These are phyloP conservation scores for Chaetodon trifascialis DNA, from an alignment of 2,113 vertebrate species.

Conservation along the genomic window DNA sequence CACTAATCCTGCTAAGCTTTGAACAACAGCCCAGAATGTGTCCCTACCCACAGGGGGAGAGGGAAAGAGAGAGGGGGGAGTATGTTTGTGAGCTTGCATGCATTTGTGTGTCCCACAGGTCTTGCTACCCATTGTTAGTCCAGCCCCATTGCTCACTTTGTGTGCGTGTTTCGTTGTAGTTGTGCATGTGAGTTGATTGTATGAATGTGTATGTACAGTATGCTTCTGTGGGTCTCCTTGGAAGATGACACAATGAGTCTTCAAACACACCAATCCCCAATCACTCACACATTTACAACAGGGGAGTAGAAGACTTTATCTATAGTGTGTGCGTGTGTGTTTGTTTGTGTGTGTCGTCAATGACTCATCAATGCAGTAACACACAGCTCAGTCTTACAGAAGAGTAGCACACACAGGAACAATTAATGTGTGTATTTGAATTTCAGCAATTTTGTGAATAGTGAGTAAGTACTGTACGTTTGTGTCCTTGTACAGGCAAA, in stretches of 20 bases:
- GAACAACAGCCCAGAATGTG: slow-evolving; percentile 67
- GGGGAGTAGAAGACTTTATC: slow-evolving; percentile 34
- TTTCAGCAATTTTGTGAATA: slow-evolving; percentile 29
- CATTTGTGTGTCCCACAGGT: slow-evolving; percentile 36
- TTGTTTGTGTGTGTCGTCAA: slow-evolving; percentile 36
- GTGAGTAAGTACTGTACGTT: not conserved
- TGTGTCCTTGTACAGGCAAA: not conserved
- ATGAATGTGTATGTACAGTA: not conserved
- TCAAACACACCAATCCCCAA: slow-evolving; percentile 29
- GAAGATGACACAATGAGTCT: slow-evolving; percentile 11
- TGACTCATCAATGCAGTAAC: slow-evolving; percentile 72
- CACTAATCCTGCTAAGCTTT: slow-evolving; percentile 71
- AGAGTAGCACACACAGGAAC: slow-evolving; percentile 18
- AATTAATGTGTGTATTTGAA: slow-evolving; percentile 3
- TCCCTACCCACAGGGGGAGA: slow-evolving; percentile 46
- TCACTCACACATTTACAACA: slow-evolving; percentile 21
- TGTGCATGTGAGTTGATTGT: not conserved
- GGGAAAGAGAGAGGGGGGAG: slow-evolving; percentile 24
- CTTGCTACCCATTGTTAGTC: slow-evolving; percentile 46
- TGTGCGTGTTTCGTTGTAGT: slow-evolving; percentile 27
- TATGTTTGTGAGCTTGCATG: slow-evolving; percentile 7
- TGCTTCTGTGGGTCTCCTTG: slow-evolving; percentile 16
- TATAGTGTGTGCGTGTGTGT: slow-evolving; percentile 5
- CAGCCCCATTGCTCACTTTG: slow-evolving; percentile 9
- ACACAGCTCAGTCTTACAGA: slow-evolving; percentile 37